Base-by-base conservation (phyloP, 2,113 vertebrate species). In the Labeo catla region DNA sequence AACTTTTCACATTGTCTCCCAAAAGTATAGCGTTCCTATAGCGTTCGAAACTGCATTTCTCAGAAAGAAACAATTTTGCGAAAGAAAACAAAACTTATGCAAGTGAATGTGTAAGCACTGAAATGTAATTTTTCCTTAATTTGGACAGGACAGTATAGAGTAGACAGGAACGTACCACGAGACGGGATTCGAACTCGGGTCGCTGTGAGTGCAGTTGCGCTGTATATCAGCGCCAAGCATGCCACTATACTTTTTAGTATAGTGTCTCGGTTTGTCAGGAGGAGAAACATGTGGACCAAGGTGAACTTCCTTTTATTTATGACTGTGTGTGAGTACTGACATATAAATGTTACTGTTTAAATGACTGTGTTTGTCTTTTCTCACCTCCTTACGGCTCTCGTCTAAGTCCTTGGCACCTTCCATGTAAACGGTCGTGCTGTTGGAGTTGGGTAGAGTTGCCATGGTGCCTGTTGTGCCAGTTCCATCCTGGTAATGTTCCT, bases 351-450 rank as follows among this genome's bases (percentile, higher is more conserved):
- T 57, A 15, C 54, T 65, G 76, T 54, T 34, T 68, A 65, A 54
- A 45, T 19, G 52, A 28, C 57, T 76, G 47, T 52, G 34, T 84
- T 23, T 81, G 7, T 43, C 9, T 7, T 50, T 63, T 79, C 92
- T 91, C 84, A 95, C 97, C 89, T 99, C 98, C 28, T 96, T 96
- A 2, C 98, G 96, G 90, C 96, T 97, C 88, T 98, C 97, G 0
- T 98, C 97, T 90, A 97, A 90, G 88, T 99, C 97, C 57, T 95
- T 96, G 87, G 92, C 94, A 87, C 94, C 96, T 77, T 98, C 97
- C 91, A 94, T 13, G 2, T 92, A 92, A 36, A 95, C 91, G 76
- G 91, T 93, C 1, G 93, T 70, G 78, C 93, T 95, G 91, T 90
- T 95, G 77, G 94, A 94, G 81, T 87, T 93, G 63, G 92, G 93